Evolutionary conservation across 1,140 invertebrate species (phyloP).

Genomic region (Drosophila insularis): DNA sequence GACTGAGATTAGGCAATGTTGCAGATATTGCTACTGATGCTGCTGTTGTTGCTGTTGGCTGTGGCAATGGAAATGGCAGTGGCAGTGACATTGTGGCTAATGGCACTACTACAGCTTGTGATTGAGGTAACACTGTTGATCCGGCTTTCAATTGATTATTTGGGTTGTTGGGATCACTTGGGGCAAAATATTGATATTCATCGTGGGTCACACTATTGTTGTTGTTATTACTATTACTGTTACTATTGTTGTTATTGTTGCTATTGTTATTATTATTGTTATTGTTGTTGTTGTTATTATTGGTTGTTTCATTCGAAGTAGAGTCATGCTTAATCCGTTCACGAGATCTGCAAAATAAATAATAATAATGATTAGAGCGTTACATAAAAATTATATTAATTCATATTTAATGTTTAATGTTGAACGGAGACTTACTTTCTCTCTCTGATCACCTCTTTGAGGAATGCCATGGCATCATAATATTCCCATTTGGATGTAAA

Average conservation of each 20-base stretch:
- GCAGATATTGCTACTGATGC: neutral
- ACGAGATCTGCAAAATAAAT: slow-evolving; percentile 58
- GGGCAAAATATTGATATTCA: slow-evolving; percentile 80
- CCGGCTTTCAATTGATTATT: slow-evolving; percentile 55
- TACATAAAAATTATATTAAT: too few relatives aligned
- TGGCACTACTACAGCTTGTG: slow-evolving; percentile 11
- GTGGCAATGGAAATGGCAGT: neutral
- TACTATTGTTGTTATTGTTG: slow-evolving; percentile 38
- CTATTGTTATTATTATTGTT: neutral
- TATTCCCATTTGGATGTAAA: slow-evolving; percentile 82
- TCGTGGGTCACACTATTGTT: slow-evolving; percentile 58
- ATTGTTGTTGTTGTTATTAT: neutral
- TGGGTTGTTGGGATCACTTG: slow-evolving; percentile 77
- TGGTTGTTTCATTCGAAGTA: neutral
- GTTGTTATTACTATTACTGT: slow-evolving; percentile 50
- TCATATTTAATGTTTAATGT: too few relatives aligned
- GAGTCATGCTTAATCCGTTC: slow-evolving; percentile 62
- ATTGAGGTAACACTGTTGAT: neutral
- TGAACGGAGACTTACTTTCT: slow-evolving; percentile 60
- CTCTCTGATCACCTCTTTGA: slow-evolving; percentile 78
- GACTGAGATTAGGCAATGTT: slow-evolving; percentile 25
- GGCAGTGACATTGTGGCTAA: neutral
- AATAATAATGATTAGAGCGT: too few relatives aligned
- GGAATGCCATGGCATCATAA: slow-evolving; percentile 76
- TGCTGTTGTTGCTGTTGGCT: neutral